Conservation (phyloP, 2,888 invertebrate genomes). For the Pheosia gnoma region DNA sequence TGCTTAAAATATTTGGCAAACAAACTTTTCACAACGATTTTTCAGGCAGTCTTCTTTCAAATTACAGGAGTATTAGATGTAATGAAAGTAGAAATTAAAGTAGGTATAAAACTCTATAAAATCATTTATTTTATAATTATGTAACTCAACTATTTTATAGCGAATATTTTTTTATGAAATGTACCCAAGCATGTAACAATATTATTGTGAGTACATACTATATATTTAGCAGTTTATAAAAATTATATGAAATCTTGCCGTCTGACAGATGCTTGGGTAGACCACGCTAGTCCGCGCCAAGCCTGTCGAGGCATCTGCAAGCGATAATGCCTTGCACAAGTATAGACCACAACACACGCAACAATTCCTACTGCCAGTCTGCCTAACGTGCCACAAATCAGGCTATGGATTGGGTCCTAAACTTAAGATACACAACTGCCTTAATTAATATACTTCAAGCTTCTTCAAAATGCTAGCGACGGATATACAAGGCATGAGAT, state of each 20-base stretch:
- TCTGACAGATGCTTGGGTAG: too few relatives aligned
- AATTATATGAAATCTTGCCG: neutral
- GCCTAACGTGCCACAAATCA: too few relatives aligned
- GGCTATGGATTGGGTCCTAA: too few relatives aligned
- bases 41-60: too few relatives aligned
- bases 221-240: neutral
- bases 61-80: too few relatives aligned
- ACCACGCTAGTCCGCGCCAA: too few relatives aligned
- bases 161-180: neutral
- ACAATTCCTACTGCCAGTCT: too few relatives aligned
- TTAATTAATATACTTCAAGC: neutral
- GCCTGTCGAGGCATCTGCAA: too few relatives aligned
- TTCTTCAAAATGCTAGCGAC: slow-evolving; percentile 19
- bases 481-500: slow-evolving; percentile 35
- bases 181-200: neutral
- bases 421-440: neutral
- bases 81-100: neutral
- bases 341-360: too few relatives aligned
- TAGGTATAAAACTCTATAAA: neutral
- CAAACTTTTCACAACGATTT: too few relatives aligned
- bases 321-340: too few relatives aligned
- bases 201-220: neutral
- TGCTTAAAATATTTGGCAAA: too few relatives aligned
- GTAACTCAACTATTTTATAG: neutral
- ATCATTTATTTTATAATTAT: slow-evolving; percentile 1